phyloP scores from a whole-genome alignment of 2,888 invertebrate genomes.

The Chorisops tibialis region DNA sequence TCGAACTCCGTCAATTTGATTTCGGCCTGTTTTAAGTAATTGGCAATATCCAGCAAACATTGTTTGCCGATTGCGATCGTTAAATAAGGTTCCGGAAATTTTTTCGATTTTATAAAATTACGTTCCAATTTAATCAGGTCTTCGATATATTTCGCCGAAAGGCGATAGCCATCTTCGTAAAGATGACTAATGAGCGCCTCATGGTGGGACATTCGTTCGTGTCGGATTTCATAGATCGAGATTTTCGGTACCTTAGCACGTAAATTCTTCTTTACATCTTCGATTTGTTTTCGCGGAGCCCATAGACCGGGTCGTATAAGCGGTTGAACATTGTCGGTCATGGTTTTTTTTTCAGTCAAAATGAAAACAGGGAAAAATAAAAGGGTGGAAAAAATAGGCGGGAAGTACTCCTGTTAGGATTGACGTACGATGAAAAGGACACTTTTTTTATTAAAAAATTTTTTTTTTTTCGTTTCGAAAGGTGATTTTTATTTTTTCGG shows the following conservation, averaged over 20 bases:
- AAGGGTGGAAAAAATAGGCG: too few species aligned
- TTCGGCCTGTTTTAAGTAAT: slow-evolving; percentile 5
- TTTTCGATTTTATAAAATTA: neutral
- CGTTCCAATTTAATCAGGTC: slow-evolving; percentile 9
- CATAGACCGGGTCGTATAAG: slow-evolving; percentile 18
- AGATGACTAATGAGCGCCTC: slow-evolving; percentile 6
- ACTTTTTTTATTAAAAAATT: too few species aligned
- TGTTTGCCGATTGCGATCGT: neutral
- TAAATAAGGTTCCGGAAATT: neutral
- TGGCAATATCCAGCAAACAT: neutral
- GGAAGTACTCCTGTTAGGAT: too few species aligned
- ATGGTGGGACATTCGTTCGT: neutral
- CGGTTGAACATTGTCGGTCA: too few species aligned
- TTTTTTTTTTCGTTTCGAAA: too few species aligned
- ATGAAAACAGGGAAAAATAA: too few species aligned
- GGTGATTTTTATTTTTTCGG: too few species aligned
- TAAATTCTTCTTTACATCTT: slow-evolving; percentile 6
- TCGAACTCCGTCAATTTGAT: neutral
- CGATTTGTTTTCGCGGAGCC: neutral
- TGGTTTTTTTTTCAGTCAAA: too few species aligned
- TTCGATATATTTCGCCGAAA: slow-evolving; percentile 7
- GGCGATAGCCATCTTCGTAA: slow-evolving; percentile 1
- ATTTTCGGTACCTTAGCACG: slow-evolving; percentile 21
- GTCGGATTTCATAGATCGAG: slow-evolving; percentile 9
- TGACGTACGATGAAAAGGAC: too few species aligned